Evolutionary conservation across 1,140 invertebrate genomes (phyloP).

Genomic region (Cyrtorhinus lividipennis): DNA sequence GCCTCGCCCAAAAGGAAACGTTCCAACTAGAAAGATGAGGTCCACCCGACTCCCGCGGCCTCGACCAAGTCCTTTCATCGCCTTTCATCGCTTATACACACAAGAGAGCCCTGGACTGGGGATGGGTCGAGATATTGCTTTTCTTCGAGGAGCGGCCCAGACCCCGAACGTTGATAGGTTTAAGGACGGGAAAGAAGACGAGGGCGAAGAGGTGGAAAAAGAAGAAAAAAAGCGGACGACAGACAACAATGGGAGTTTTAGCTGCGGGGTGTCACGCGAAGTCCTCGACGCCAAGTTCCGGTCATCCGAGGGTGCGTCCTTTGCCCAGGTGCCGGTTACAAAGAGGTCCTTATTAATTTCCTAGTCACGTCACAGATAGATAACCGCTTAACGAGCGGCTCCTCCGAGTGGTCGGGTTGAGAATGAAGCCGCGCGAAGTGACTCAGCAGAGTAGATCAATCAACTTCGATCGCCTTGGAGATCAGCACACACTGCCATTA

Average conservation of each 20-base stretch:
- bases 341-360: not conserved
- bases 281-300: not conserved
- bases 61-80: not conserved
- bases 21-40: not conserved
- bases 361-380: not conserved
- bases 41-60: not conserved
- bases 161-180: not conserved
- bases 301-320: not conserved
- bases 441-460: too few species aligned
- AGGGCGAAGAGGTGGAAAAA: not conserved
- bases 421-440: too few species aligned
- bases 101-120: not conserved
- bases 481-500: too few species aligned
- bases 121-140: not conserved
- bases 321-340: not conserved
- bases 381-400: too few species aligned
- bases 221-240: not conserved
- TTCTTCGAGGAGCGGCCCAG: not conserved
- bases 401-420: too few species aligned
- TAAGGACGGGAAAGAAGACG: not conserved
- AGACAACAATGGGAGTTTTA: slow-evolving; percentile 5
- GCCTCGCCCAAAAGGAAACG: not conserved
- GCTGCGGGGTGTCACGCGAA: slow-evolving; percentile 2
- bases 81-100: not conserved
- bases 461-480: too few species aligned